Base-by-base conservation (phyloP, 2,113 vertebrate genomes). In the Pterocles gutturalis region DNA sequence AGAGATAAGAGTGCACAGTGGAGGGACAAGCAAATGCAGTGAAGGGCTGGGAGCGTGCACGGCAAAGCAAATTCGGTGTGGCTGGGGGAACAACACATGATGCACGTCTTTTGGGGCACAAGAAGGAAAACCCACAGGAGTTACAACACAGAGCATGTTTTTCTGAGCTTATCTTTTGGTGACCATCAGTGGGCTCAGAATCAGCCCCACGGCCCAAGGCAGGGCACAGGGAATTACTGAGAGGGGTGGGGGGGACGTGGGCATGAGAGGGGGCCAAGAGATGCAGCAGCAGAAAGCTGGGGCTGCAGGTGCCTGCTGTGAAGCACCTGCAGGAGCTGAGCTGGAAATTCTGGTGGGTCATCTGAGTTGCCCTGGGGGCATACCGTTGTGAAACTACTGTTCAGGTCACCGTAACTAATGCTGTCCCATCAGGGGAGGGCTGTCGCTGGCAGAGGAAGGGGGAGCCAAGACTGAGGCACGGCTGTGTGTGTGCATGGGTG, bases 41-140 rank as follows among this genome's bases (percentile, higher is more conserved):
- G 18, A 72, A 61, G 34, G 29, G 58, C 66, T 48, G 22, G 51
- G 15, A 55, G 21, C 11, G 14, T 13, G 38, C 17, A 2, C 7
- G 14, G 33, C 12, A 45, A 69, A 87, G 36, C 9, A 28, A 29
- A 31, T 24, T 43, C 16, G 14, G 14, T 6, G 53, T 75, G 22
- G 9, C 3, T 49, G 58, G 10, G 38, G 5, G 7, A 62, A 11
- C 19, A 33, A 22, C 0, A 1, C 2, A 0, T 21, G 65, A 22
- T 10, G 11, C 15, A 4, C 0, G 4, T 4, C 6, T 83, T 69
- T 78, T 14, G 45, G 49, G 45, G 14, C 45, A 8, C 18, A 18
- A 33, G 54, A 69, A 34, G 18, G 67, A 72, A 76, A 83, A 12
- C 5, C 34, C 45, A 31, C 29, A 70, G 49, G 45, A 60, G 20